Percentiles rank a stretch among this genome's conserved stretches.
Conservation (phyloP, 2,888 invertebrate species). For the Pammene aurita region DNA sequence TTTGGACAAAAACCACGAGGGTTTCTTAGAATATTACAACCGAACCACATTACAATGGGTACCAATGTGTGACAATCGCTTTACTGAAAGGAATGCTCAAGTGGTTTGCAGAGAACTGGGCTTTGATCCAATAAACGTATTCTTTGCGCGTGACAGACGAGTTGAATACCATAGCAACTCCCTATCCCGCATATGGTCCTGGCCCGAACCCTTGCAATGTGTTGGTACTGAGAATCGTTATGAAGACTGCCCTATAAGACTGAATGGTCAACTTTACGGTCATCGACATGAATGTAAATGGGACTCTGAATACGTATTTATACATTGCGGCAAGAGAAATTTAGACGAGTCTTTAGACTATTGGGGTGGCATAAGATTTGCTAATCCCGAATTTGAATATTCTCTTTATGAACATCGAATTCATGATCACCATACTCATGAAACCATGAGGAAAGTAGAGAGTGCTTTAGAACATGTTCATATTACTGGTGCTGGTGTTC, state of each 20-base stretch:
- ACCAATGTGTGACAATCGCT: constrained; percentile 96
- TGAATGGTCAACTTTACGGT: constrained; percentile 95
- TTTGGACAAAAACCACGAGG: constrained; percentile 85
- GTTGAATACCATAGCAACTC: constrained; percentile 96
- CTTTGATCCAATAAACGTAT: constrained; percentile 93
- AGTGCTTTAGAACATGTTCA: constrained; percentile 91
- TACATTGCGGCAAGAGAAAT: constrained; percentile 92
- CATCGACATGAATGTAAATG: constrained; percentile 93
- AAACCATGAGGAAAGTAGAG: constrained; percentile 86
- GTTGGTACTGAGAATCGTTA: constrained; percentile 89
- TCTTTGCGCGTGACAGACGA: constrained; percentile 92
- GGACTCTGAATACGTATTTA: constrained; percentile 96
- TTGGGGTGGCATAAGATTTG: constrained; percentile 98
- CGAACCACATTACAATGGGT: constrained; percentile 98
- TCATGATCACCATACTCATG: constrained; percentile 91
- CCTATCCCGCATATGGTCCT: constrained; percentile 93
- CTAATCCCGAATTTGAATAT: constrained; percentile 94
- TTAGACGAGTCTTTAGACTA: constrained; percentile 86
- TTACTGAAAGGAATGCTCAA: constrained; percentile 98
- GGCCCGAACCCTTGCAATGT: constrained; percentile 96
- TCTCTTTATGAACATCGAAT: constrained; percentile 91
- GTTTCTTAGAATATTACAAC: constrained; percentile 98
- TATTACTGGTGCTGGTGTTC: constrained; percentile 95
- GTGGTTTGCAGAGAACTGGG: constrained; percentile 98
- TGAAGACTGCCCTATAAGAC: constrained; percentile 92